Percentiles rank a stretch among this genome's conserved stretches.
These are phyloP conservation scores for Glossophaga mutica DNA, from an alignment of 2,797 vertebrate species.

Conservation along the genomic window DNA sequence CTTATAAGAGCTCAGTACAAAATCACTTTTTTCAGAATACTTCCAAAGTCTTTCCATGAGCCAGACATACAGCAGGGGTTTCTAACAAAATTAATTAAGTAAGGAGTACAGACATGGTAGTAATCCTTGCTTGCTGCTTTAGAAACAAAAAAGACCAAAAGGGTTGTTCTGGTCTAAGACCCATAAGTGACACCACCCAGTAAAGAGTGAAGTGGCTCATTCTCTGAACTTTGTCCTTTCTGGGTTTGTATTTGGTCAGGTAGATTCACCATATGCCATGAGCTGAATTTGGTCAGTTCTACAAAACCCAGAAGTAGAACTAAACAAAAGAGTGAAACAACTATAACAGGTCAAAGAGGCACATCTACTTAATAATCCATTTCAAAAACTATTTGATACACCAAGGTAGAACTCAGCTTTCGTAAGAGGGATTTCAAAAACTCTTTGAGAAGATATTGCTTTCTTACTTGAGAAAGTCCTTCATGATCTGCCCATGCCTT, in stretches of 20 bases:
- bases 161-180: background rate
- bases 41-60: background rate
- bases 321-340: background rate
- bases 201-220: background rate
- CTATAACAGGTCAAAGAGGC: background rate
- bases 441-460: background rate
- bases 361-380: background rate
- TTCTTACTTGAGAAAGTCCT: background rate
- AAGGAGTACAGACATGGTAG: background rate
- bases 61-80: background rate
- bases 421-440: background rate
- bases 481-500: background rate
- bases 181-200: background rate
- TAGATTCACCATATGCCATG: background rate
- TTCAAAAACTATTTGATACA: conserved; percentile 5
- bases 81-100: background rate
- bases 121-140: background rate
- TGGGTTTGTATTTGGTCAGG: background rate
- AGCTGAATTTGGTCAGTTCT: background rate
- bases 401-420: background rate
- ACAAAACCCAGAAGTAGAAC: background rate
- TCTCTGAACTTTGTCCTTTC: background rate
- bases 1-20: background rate
- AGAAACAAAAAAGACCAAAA: conserved; percentile 24
- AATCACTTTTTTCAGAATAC: background rate